phyloP scores from a whole-genome alignment of 2,888 invertebrate species.

The Byasa hedistus region DNA sequence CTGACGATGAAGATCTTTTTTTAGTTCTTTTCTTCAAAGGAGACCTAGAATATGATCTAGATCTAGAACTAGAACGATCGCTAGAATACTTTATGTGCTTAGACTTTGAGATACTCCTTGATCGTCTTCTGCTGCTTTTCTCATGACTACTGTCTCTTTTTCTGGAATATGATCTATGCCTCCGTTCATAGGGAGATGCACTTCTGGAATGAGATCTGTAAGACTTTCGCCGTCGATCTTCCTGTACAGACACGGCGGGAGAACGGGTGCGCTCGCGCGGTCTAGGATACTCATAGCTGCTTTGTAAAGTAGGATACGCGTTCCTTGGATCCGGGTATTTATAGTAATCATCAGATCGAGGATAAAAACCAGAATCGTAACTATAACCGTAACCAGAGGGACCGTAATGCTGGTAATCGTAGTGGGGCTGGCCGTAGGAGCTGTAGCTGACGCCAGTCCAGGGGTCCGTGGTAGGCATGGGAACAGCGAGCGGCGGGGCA shows the following conservation, averaged over 20 bases:
- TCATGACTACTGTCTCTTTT: slow-evolving; percentile 58
- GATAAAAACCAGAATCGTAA: slow-evolving; percentile 61
- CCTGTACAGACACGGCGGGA: slow-evolving; percentile 43
- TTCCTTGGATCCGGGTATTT: slow-evolving; percentile 48
- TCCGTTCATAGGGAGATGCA: slow-evolving; percentile 55
- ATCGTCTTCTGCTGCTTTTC: slow-evolving; percentile 44
- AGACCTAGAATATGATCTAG: slow-evolving; percentile 55
- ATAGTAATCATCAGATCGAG: slow-evolving; percentile 49
- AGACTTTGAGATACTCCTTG: slow-evolving; percentile 52
- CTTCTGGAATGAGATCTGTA: slow-evolving; percentile 58
- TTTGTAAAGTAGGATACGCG: slow-evolving; percentile 40
- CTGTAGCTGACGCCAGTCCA: slow-evolving; percentile 74
- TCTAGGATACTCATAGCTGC: slow-evolving; percentile 39
- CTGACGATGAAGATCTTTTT: slow-evolving; percentile 51
- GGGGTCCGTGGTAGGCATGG: slow-evolving; percentile 68
- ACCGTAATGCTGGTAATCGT: slow-evolving; percentile 61
- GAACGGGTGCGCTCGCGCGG: slow-evolving; percentile 44
- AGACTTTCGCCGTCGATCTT: slow-evolving; percentile 44
- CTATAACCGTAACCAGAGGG: slow-evolving; percentile 53
- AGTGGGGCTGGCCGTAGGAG: slow-evolving; percentile 57
- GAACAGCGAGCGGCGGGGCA: slow-evolving; percentile 56
- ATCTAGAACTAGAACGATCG: slow-evolving; percentile 58
- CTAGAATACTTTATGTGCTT: slow-evolving; percentile 62
- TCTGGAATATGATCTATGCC: slow-evolving; percentile 52
- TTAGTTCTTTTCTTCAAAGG: slow-evolving; percentile 47